These are phyloP conservation scores for Ictalurus furcatus DNA, from an alignment of 2,113 vertebrate genomes.

Conservation along the genomic window DNA sequence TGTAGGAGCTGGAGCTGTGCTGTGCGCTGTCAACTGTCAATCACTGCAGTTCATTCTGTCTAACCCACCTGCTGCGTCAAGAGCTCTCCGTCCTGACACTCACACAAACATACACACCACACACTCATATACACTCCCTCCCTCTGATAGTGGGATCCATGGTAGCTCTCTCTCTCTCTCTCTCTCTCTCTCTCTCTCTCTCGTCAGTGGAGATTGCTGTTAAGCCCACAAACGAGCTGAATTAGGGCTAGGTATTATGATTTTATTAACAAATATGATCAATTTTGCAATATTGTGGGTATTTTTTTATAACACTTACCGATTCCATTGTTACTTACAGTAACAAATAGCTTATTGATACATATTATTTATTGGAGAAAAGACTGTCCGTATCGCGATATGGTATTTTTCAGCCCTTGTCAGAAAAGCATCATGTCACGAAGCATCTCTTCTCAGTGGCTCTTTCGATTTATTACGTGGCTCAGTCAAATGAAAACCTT, in stretches of 20 bases:
- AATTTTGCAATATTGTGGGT: not conserved
- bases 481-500: not conserved
- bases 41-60: constrained; percentile 14
- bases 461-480: not conserved
- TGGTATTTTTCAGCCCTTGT: not conserved
- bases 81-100: constrained; percentile 15
- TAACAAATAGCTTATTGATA: not conserved
- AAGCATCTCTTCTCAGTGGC: not conserved
- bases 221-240: too few relatives aligned
- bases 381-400: not conserved
- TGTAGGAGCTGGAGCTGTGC: not conserved
- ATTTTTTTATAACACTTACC: not conserved
- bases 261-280: not conserved
- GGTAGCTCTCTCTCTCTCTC: constrained; percentile 5
- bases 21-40: constrained; percentile 2
- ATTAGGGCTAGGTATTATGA: not conserved
- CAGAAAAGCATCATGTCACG: not conserved
- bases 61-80: constrained; percentile 31
- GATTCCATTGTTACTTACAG: not conserved
- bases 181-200: not conserved
- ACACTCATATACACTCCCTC: constrained; percentile 7
- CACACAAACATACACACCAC: constrained; percentile 24
- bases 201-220: not conserved
- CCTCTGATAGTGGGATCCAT: not conserved
- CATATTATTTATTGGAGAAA: not conserved